phyloP scores from a whole-genome alignment of 2,888 invertebrate species.

The Diaprepes abbreviatus region DNA sequence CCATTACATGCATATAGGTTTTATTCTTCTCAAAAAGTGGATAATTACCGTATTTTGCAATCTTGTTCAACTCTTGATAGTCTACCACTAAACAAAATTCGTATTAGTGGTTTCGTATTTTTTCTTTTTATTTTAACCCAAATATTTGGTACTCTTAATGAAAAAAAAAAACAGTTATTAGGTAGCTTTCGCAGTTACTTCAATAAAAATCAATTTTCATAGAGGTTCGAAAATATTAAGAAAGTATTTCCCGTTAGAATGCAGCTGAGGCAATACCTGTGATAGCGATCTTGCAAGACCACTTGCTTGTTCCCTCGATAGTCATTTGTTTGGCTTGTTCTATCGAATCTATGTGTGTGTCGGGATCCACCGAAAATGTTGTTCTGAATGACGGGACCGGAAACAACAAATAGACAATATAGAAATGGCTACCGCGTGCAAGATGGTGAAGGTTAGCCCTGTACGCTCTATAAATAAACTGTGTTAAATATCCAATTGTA shows the following conservation, averaged over 20 bases:
- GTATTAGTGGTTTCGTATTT: no score
- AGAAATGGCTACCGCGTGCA: constrained; percentile 38
- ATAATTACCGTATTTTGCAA: no score
- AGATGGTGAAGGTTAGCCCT: constrained; percentile 22
- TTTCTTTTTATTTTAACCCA: neutral
- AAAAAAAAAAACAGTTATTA: constrained; percentile 27
- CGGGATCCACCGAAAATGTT: constrained; percentile 97
- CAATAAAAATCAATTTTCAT: constrained; percentile 29
- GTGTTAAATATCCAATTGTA: no score
- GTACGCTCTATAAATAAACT: neutral
- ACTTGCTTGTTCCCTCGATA: constrained; percentile 98
- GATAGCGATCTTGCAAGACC: constrained; percentile 99
- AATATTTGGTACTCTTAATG: constrained; percentile 26
- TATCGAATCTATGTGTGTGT: constrained; percentile 97
- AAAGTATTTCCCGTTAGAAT: constrained; percentile 64
- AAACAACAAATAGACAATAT: constrained; percentile 40
- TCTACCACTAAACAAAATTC: no score
- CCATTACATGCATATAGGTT: no score
- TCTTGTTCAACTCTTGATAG: no score
- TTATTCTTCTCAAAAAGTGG: no score
- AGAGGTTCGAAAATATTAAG: constrained; percentile 33
- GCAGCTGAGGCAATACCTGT: constrained; percentile 83
- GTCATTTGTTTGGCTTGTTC: constrained; percentile 98
- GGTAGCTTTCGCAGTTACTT: constrained; percentile 27
- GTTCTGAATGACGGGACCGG: constrained; percentile 77